Evolutionary conservation across 2,113 vertebrate species (phyloP), one percentile per base, ranked within the genome.

Genomic region (Boleophthalmus pectinirostris): DNA sequence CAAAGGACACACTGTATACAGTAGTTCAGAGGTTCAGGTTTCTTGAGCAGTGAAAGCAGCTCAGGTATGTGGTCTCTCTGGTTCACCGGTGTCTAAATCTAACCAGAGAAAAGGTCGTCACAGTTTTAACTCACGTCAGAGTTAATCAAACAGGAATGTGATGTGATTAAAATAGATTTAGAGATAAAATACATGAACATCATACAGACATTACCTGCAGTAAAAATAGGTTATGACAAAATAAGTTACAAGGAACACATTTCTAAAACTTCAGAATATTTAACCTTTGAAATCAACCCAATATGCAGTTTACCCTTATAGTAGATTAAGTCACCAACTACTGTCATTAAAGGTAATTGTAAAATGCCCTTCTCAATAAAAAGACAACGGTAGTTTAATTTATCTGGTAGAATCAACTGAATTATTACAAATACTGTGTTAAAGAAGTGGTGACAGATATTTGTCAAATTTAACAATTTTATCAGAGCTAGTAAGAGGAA

Each of bases 61-160:
- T 74, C 0, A 78, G 57, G 23, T 69, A 85, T 89, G 88, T 49
- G 49, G 71, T 21, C 57, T 3, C 58, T 72, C 87, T 57, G 29
- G 80, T 80, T 83, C 16, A 68, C 49, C 24, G 7, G 21, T 64
- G 18, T 64, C 70, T 14, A 11, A 38, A 43, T 76, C 51, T 38
- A 72, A 54, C 5, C 10, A 51, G 58, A 38, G 43, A 7, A 61
- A 54, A 18, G 61, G 14, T 45, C 38, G 29, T 38, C 61, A 38
- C 18, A 33, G 64, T 8, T 54, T 66, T 70, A 16, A 20, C 15
- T 21, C 10, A 1, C 20, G 58, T 63, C 56, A 58, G 12, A 11
- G 45, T 53, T 23, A 72, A 63, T 46, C 14, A 24, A 24, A 46
- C 11, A 47, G 35, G 35, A 29, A 24, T 70, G 24, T 46, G 10